Conservation (phyloP, 2,888 invertebrate species). For the Coenonympha glycerion region DNA sequence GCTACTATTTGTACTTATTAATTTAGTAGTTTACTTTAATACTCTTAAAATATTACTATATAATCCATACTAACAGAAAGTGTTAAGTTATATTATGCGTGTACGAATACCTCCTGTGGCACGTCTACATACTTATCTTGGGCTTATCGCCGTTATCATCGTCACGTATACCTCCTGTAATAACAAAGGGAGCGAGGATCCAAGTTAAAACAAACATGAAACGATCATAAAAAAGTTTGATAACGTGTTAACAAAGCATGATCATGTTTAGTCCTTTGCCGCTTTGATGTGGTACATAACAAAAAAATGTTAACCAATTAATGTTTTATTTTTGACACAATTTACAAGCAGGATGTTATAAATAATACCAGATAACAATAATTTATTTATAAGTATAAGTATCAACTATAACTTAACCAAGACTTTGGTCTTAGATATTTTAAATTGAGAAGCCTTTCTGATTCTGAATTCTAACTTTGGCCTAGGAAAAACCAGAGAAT, state of each 20-base stretch:
- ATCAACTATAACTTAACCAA: too few species aligned
- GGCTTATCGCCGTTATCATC: constrained; percentile 12
- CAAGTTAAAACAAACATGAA: constrained; percentile 17
- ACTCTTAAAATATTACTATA: too few species aligned
- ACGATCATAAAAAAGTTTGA: constrained; percentile 22
- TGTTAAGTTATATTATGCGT: too few species aligned
- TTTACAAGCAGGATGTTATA: background rate
- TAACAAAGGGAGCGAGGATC: constrained; percentile 19
- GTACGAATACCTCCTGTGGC: constrained; percentile 14
- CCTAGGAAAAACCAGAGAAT: background rate
- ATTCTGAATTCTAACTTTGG: background rate
- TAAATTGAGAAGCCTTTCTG: too few species aligned
- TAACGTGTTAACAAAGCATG: constrained; percentile 9
- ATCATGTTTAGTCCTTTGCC: background rate
- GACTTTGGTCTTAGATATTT: too few species aligned
- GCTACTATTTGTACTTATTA: too few species aligned
- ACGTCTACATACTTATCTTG: constrained; percentile 18
- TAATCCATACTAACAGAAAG: too few species aligned
- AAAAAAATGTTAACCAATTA: background rate
- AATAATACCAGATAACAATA: background rate
- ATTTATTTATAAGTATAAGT: too few species aligned
- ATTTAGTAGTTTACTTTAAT: too few species aligned
- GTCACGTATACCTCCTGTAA: constrained; percentile 15
- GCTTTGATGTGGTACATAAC: background rate
- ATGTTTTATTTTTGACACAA: background rate